phyloP scores from a whole-genome alignment of 2,888 invertebrate genomes.

The Candidula unifasciata region DNA sequence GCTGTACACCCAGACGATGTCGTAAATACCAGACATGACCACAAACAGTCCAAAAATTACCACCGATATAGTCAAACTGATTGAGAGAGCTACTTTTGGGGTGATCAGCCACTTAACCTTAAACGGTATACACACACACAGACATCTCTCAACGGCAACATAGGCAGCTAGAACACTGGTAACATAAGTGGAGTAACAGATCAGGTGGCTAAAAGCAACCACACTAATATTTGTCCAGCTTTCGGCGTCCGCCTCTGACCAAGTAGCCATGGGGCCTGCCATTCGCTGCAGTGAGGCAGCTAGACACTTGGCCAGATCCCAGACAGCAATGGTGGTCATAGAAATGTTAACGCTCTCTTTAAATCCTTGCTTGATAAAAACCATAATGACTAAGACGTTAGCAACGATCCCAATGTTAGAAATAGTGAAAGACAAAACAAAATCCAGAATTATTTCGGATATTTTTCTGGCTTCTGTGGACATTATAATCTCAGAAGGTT shows the following conservation, averaged over 20 bases:
- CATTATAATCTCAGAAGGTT: constrained; percentile 6
- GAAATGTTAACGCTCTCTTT: constrained; percentile 44
- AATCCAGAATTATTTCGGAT: constrained; percentile 71
- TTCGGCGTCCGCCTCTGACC: constrained; percentile 33
- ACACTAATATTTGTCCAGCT: constrained; percentile 35
- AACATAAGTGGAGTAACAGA: constrained; percentile 43
- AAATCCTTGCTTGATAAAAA: constrained; percentile 28
- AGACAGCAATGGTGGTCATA: constrained; percentile 45
- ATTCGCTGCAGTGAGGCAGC: constrained; percentile 15
- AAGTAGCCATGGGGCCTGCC: constrained; percentile 12
- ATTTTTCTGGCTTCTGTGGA: neutral
- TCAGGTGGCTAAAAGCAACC: constrained; percentile 21
- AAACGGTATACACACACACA: constrained; percentile 43
- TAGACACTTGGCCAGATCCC: constrained; percentile 43
- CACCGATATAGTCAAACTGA: constrained; percentile 1
- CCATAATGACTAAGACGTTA: constrained; percentile 48
- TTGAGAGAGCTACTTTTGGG: neutral
- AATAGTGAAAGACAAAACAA: constrained; percentile 60
- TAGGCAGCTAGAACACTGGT: constrained; percentile 43
- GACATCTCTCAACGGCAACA: constrained; percentile 42
- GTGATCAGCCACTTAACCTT: constrained; percentile 28
- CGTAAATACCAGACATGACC: constrained; percentile 30
- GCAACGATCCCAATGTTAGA: constrained; percentile 35
- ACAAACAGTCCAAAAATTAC: constrained; percentile 33
- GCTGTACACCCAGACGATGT: constrained; percentile 32